Conservation (phyloP, 92 coral and sea anemone species). For the Desmophyllum pertusum region DNA sequence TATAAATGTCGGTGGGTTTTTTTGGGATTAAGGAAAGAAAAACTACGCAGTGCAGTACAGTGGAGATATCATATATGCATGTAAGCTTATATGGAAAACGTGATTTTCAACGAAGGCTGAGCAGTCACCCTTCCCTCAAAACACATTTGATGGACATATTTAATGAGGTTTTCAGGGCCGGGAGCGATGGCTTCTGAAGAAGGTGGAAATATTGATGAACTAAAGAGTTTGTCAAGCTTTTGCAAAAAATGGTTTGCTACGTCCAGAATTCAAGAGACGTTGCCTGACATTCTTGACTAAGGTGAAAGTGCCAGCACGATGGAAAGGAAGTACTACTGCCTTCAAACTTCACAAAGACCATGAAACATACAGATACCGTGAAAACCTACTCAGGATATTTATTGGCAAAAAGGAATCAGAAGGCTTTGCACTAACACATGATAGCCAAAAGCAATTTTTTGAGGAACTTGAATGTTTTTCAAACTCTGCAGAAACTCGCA, state of each 20-base stretch:
- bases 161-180: not conserved
- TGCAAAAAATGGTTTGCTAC: not conserved
- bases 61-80: not conserved
- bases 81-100: not conserved
- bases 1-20: not conserved
- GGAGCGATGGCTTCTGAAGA: not conserved
- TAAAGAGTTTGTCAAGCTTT: not conserved
- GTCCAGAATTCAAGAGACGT: not conserved
- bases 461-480: constrained; percentile 23
- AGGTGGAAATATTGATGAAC: not conserved
- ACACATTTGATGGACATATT: not conserved
- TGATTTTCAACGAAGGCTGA: not conserved
- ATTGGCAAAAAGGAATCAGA: not conserved
- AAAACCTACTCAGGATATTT: not conserved
- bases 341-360: not conserved
- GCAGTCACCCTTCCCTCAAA: not conserved
- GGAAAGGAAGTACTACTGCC: not conserved
- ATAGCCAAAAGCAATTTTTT: not conserved
- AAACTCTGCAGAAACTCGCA: not conserved
- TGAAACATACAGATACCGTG: constrained; percentile 16
- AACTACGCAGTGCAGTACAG: not conserved
- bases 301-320: not conserved
- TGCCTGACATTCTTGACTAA: not conserved
- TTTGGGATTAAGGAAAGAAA: not conserved
- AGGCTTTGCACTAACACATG: not conserved